Conservation (phyloP, 2,113 vertebrate genomes). For the Gila orcuttii region DNA sequence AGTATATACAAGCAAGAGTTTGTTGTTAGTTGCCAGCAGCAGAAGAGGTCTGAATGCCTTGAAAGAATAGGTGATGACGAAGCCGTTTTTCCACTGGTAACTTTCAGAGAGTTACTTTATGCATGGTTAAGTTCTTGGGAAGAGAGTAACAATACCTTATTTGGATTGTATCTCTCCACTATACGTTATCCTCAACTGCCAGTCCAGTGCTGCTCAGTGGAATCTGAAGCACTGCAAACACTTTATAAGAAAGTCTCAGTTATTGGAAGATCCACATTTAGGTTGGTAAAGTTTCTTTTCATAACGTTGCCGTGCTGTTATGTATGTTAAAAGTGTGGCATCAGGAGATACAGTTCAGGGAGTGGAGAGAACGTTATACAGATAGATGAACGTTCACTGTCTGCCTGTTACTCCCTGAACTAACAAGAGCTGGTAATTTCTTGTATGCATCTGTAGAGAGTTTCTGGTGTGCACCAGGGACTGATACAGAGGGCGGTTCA, state of each 20-base stretch:
- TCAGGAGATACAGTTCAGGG: conserved; percentile 2
- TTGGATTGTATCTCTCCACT: background rate
- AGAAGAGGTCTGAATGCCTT: too few species aligned
- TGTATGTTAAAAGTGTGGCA: background rate
- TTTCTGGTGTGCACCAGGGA: conserved; percentile 61
- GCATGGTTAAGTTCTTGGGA: background rate
- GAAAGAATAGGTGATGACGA: background rate
- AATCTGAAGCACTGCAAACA: background rate
- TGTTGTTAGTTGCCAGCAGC: too few species aligned
- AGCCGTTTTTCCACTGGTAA: background rate
- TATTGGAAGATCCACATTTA: background rate
- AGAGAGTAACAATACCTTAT: background rate
- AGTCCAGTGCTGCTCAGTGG: background rate
- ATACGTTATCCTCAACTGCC: background rate
- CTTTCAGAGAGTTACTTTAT: background rate
- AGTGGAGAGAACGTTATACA: background rate
- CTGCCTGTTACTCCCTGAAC: conserved; percentile 44
- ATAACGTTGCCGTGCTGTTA: background rate
- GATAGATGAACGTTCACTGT: conserved; percentile 33
- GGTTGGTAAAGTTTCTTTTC: background rate
- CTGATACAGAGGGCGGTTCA: conserved; percentile 54
- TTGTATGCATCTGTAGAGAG: conserved; percentile 60
- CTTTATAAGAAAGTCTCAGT: background rate
- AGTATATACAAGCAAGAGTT: too few species aligned
- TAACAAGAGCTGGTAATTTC: conserved; percentile 68